These are phyloP conservation scores for Desoria tigrina DNA, from an alignment of 2,888 invertebrate species.

Conservation along the genomic window DNA sequence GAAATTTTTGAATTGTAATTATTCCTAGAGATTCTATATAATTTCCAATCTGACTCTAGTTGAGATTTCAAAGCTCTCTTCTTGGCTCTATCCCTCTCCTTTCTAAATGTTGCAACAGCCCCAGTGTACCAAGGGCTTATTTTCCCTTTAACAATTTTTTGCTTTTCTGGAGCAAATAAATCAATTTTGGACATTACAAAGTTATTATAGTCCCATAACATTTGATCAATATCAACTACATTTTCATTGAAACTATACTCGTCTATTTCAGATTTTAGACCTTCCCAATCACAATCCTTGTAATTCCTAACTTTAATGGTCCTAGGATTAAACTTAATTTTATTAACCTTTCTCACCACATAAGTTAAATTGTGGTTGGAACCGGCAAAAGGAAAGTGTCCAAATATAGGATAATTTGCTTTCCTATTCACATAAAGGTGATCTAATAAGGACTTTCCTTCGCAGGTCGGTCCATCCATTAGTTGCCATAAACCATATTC, in stretches of 20 bases:
- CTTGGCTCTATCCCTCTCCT: no score
- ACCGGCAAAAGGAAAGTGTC: conserved; percentile 13
- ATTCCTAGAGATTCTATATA: no score
- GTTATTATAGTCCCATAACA: neutral
- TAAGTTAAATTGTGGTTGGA: conserved; percentile 8
- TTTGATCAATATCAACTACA: neutral
- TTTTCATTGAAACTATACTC: neutral
- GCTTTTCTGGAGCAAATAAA: neutral
- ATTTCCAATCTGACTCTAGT: no score
- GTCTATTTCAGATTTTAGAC: neutral
- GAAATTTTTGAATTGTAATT: no score
- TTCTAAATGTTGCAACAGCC: no score
- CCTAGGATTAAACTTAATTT: neutral
- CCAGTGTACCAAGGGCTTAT: neutral
- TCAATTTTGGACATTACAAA: neutral
- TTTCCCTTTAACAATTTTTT: conserved; percentile 4
- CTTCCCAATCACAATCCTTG: conserved; percentile 11
- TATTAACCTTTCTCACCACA: neutral
- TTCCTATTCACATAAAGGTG: conserved; percentile 7
- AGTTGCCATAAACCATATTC: conserved; percentile 8
- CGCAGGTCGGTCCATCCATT: no score
- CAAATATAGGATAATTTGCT: neutral
- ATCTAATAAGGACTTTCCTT: conserved; percentile 10
- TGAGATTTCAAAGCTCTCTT: no score
- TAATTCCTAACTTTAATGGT: neutral